Conservation (phyloP, 2,797 vertebrate genomes). For the Capromys pilorides region DNA sequence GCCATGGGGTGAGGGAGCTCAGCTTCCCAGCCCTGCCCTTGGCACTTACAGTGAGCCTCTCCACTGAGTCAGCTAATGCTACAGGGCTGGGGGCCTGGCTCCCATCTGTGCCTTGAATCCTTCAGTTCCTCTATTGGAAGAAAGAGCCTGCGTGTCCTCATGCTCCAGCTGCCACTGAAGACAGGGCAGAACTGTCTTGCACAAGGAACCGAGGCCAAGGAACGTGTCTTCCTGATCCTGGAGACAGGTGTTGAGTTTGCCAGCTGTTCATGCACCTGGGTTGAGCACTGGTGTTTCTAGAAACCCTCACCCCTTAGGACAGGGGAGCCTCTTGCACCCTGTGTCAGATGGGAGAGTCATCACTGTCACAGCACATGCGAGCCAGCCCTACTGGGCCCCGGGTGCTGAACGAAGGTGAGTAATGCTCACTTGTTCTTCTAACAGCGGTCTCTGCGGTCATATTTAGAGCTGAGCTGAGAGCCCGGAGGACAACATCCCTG, state of each 20-base stretch:
- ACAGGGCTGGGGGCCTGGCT: background rate
- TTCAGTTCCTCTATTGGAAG: background rate
- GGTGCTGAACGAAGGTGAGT: background rate
- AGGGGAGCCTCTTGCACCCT: rapidly evolving
- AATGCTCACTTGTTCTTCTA: background rate
- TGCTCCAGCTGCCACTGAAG: rapidly evolving
- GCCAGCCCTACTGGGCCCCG: background rate
- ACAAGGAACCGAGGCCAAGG: background rate
- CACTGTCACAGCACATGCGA: background rate
- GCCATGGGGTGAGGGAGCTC: background rate
- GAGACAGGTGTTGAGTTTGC: background rate
- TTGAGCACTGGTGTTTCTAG: background rate
- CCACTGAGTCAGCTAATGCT: background rate
- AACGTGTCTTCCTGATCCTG: background rate
- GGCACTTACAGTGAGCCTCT: background rate
- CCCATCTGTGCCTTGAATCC: background rate
- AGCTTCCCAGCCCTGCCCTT: background rate
- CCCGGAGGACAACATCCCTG: too few relatives aligned
- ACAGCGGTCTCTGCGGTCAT: rapidly evolving
- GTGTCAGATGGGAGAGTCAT: too few relatives aligned
- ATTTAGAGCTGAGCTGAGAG: background rate
- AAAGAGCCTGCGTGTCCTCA: background rate
- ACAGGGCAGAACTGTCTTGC: background rate
- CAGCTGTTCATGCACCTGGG: background rate
- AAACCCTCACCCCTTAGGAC: background rate